Evolutionary conservation across 2,113 vertebrate species (phyloP), one percentile per base, ranked within the genome.

Genomic region (Leptobrachium leishanense): DNA sequence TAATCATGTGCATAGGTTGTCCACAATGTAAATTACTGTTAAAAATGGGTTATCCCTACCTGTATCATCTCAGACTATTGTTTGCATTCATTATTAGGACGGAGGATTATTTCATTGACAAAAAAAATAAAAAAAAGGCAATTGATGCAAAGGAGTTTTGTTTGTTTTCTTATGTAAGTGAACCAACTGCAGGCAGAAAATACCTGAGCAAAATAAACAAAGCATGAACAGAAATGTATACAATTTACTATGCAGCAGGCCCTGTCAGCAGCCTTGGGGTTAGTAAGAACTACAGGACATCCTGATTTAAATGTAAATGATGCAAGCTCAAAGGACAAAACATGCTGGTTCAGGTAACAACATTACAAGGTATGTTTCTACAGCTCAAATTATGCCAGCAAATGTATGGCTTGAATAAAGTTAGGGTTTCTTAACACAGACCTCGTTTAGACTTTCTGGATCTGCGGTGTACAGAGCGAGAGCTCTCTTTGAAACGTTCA

Each of bases 381-480:
- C 84, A 86, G 76, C 77, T 84, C 82, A 85, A 84, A 81, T 74
- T 15, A 83, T 81, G 77, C 78, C 68, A 77, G 79, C 84, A 75
- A 68, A 72, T 76, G 75, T 75, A 84, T 83, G 43, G 78, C 81
- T 82, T 83, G 76, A 87, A 84, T 81, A 82, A 84, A 78, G 82
- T 78, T 40, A 84, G 82, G 66, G 75, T 73, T 82, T 82, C 73
- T 88, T 84, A 86, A 83, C 89, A 96, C 95, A 91, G 91, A 95
- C 91, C 92, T 94, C 93, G 89, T 87, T 95, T 92, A 84, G 94
- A 94, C 86, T 93, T 95, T 91, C 93, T 89, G 90, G 94, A 94
- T 90, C 92, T 93, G 93, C 91, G 91, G 88, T 94, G 95, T 88
- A 93, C 85, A 87, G 90, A 92, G 87, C 91, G 93, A 70, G 81